Evolutionary conservation across 2,797 vertebrate species (phyloP).

Genomic region (Zonotrichia albicollis): DNA sequence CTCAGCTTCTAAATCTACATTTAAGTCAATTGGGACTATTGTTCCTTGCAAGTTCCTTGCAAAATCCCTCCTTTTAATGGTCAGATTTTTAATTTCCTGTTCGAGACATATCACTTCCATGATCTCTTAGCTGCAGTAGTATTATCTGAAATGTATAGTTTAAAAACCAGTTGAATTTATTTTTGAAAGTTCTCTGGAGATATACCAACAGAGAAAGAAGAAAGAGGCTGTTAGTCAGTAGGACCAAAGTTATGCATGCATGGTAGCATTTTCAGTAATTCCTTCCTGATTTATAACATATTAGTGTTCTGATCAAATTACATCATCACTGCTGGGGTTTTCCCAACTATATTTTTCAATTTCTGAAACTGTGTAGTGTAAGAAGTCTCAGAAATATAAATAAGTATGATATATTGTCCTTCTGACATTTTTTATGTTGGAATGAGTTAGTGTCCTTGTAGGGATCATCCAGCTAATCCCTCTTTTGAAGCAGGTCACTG

Average conservation of each 20-base stretch:
- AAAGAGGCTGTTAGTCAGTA: background rate
- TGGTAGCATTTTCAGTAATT: background rate
- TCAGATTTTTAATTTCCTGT: background rate
- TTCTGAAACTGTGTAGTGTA: background rate
- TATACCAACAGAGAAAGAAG: background rate
- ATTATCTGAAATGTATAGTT: background rate
- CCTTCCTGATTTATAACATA: background rate
- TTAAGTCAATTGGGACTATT: background rate
- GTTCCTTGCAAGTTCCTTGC: background rate
- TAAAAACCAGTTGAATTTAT: background rate
- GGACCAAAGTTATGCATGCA: background rate
- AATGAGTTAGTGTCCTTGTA: background rate
- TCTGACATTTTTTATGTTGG: background rate
- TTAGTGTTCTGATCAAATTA: background rate
- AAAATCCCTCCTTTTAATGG: background rate
- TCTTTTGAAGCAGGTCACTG: background rate
- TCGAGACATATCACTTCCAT: background rate
- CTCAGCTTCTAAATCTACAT: background rate
- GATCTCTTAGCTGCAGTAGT: background rate
- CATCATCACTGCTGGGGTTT: background rate
- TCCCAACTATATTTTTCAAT: background rate
- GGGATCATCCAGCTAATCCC: background rate
- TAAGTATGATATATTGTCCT: background rate
- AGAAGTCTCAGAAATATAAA: background rate
- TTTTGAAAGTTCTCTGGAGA: background rate